A percentile compares a stretch with the other conserved stretches of the same genome.
Evolutionary conservation across 1,140 invertebrate species (phyloP).

Genomic region (Cyrtorhinus lividipennis): DNA sequence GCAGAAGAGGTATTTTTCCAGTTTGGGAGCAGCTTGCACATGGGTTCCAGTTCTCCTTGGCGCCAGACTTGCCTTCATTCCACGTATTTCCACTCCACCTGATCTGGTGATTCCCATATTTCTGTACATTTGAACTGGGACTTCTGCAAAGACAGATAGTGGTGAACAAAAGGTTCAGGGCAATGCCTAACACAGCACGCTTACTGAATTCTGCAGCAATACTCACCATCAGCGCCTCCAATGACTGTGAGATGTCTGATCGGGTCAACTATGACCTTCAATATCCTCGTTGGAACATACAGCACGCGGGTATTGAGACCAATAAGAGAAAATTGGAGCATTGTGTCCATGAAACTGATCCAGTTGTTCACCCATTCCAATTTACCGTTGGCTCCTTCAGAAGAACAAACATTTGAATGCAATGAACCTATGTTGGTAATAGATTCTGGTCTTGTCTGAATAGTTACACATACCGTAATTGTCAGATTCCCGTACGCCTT

Average conservation of each 20-base stretch:
- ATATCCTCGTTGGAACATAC: conserved; percentile 74
- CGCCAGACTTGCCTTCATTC: conserved; percentile 78
- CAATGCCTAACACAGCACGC: no score
- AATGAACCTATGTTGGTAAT: not conserved
- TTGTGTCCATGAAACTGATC: conserved; percentile 87
- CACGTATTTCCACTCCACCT: conserved; percentile 77
- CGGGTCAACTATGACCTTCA: conserved; percentile 69
- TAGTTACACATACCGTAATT: conserved; percentile 39
- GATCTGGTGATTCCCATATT: conserved; percentile 61
- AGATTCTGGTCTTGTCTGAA: no score
- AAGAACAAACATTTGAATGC: conserved; percentile 2
- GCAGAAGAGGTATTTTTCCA: conserved; percentile 71
- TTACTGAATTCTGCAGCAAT: no score
- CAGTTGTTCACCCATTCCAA: conserved; percentile 76
- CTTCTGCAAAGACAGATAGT: conserved; percentile 14
- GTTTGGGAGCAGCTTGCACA: conserved; percentile 52
- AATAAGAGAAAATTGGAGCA: conserved; percentile 82
- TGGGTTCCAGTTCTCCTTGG: conserved; percentile 54
- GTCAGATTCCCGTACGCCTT: conserved; percentile 55
- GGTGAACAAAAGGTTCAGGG: no score
- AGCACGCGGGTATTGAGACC: conserved; percentile 58
- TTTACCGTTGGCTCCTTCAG: conserved; percentile 38
- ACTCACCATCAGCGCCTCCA: conserved; percentile 26
- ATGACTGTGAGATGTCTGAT: conserved; percentile 40
- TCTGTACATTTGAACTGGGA: conserved; percentile 58